Conservation (phyloP, 2,113 vertebrate genomes). For the Ceratotherium simum region DNA sequence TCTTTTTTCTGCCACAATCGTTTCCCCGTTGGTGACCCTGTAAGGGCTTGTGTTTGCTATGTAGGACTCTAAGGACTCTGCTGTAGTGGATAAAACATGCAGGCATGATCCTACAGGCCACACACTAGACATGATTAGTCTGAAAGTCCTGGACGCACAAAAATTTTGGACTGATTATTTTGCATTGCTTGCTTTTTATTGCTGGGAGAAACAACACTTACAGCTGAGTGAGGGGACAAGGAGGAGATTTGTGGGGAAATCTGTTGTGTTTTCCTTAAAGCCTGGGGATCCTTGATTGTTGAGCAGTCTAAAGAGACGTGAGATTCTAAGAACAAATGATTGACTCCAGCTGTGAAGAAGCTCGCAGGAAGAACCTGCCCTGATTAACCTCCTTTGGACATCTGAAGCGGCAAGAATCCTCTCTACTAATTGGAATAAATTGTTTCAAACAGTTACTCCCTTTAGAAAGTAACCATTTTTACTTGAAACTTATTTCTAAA, state of each 20-base stretch:
- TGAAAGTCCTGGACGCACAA: not conserved
- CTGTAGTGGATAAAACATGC: too few species aligned
- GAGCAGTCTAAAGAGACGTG: not conserved
- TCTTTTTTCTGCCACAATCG: not conserved
- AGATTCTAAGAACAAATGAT: not conserved
- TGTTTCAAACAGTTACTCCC: not conserved
- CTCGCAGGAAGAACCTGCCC: not conserved
- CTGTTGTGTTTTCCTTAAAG: not conserved
- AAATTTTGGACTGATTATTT: not conserved
- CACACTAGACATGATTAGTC: not conserved
- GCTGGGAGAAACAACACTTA: too few species aligned
- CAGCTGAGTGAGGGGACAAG: not conserved
- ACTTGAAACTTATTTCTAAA: not conserved
- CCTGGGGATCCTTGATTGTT: not conserved
- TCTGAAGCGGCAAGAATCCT: not conserved
- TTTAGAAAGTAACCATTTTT: conserved; percentile 29
- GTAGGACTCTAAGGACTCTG: not conserved
- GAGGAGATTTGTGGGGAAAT: not conserved
- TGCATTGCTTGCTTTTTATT: not conserved
- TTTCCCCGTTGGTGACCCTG: not conserved
- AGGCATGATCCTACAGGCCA: not conserved
- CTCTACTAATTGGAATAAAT: not conserved
- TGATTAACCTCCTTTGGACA: not conserved
- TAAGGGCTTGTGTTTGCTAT: not conserved
- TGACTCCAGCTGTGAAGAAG: rapidly evolving